Evolutionary conservation across 2,888 invertebrate species (phyloP), one percentile per base, ranked within the genome.

Genomic region (Calameuta idolon): DNA sequence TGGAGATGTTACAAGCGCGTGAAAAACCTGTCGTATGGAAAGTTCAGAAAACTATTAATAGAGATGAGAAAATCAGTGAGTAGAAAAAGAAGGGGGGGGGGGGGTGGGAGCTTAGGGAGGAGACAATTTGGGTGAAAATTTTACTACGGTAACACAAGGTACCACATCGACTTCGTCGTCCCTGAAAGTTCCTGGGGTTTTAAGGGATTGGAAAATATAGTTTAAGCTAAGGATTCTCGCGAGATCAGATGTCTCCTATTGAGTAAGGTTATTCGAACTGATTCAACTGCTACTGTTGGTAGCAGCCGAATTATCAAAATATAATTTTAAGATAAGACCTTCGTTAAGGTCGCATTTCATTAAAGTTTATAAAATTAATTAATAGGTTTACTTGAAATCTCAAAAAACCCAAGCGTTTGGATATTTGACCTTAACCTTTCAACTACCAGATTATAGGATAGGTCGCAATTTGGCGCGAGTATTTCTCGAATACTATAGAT

Each of bases 401-500:
- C 55, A 23, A 55, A 55, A 55, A 55, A 23, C 1, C 23, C 55
- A 23, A 55, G 23, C 0, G 2, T 1, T 9, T 55, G 2, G 9
- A 55, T 55, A 55, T 55, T 55, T 55, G 23, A 55, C 83, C 87
- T 88, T 85, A 79, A 85, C 85, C 71, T 55, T 76, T 15, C 34
- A 73, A 79, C 76, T 37, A 35, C 11, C 77, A 96, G 96, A 96
- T 92, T 95, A 95, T 92, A 94, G 96, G 80, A 93, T 96, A 74
- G 97, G 97, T 0, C 93, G 96, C 80, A 97, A 96, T 90, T 91
- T 97, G 81, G 95, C 95, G 0, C 93, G 95, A 73, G 95, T 96
- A 2, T 94, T 96, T 87, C 92, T 96, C 77, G 96, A 97, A 90
- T 97, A 97, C 91, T 97, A 97, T 92, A 94, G 95, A 85, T 94